Evolutionary conservation across 1,140 invertebrate genomes (phyloP).

Genomic region (Drosophila micromelanica): DNA sequence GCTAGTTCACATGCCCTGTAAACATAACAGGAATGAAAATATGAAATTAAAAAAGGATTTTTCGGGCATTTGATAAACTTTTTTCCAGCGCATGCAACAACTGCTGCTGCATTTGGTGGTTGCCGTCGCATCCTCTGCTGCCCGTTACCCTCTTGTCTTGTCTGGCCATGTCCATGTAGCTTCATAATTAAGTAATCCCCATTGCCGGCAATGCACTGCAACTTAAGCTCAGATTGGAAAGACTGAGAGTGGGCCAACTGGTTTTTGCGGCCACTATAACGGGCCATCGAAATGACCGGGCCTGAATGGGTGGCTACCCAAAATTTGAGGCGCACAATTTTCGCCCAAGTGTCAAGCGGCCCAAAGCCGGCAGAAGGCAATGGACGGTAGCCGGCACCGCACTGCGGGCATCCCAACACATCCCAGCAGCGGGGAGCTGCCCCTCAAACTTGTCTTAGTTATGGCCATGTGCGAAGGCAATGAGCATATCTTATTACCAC

Average conservation of each 20-base stretch:
- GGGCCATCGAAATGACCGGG: conserved; percentile 52
- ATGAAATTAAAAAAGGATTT: conserved; percentile 27
- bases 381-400: conserved; percentile 62
- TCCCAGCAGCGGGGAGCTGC: conserved; percentile 24
- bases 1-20: background rate
- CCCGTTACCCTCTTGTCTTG: background rate
- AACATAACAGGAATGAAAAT: conserved; percentile 1
- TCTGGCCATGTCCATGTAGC: conserved; percentile 38
- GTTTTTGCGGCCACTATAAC: conserved; percentile 60
- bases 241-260: conserved; percentile 59
- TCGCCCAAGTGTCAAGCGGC: conserved; percentile 43
- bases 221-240: conserved; percentile 62
- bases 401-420: conserved; percentile 62
- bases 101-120: conserved; percentile 11
- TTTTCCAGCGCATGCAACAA: conserved; percentile 7
- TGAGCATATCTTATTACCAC: conserved; percentile 78
- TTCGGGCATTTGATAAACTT: conserved; percentile 31
- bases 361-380: conserved; percentile 5
- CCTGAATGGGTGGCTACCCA: conserved; percentile 59
- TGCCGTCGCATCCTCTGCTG: background rate
- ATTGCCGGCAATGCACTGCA: conserved; percentile 58
- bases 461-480: conserved; percentile 48
- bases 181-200: conserved; percentile 82
- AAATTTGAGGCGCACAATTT: conserved; percentile 51
- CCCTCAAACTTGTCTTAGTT: conserved; percentile 33